Conservation (phyloP, 2,888 invertebrate species). For the Drosophila eohydei region DNA sequence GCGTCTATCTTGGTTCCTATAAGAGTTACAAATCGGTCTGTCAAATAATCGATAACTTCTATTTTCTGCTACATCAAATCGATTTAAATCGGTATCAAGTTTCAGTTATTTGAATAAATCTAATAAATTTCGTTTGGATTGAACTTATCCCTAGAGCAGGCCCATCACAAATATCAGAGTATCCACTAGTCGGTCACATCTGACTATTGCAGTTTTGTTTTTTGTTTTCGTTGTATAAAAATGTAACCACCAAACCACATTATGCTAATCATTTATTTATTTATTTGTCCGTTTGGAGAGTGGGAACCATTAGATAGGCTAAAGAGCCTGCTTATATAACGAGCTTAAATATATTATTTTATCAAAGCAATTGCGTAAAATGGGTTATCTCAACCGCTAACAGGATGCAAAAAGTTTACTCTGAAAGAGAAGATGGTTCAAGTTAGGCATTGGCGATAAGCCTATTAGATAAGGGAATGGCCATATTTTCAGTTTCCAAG, state of each 20-base stretch:
- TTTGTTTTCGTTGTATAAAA: slow-evolving; percentile 1
- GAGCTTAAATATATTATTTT: neutral
- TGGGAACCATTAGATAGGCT: neutral
- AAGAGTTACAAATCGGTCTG: too few relatives aligned
- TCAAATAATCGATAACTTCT: too few relatives aligned
- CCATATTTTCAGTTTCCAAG: too few relatives aligned
- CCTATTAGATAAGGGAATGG: too few relatives aligned
- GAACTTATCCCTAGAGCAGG: too few relatives aligned
- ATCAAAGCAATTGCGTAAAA: neutral
- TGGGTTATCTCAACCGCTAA: neutral
- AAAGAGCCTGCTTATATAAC: neutral
- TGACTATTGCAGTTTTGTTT: neutral
- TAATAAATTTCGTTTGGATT: neutral
- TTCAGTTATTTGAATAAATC: too few relatives aligned
- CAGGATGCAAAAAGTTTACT: neutral
- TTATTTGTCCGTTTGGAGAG: neutral
- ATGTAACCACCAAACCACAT: slow-evolving; percentile 38
- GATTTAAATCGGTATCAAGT: too few relatives aligned
- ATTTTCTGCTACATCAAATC: too few relatives aligned
- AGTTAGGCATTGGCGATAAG: too few relatives aligned
- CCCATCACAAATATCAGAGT: neutral
- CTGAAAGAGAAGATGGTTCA: too few relatives aligned
- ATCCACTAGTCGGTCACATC: neutral
- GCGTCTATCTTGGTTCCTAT: too few relatives aligned
- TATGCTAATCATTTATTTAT: slow-evolving; percentile 32